A percentile compares a stretch with the other conserved stretches of the same genome.
These are phyloP conservation scores for Cosmia pyralina DNA, from an alignment of 2,888 invertebrate genomes.

Conservation along the genomic window DNA sequence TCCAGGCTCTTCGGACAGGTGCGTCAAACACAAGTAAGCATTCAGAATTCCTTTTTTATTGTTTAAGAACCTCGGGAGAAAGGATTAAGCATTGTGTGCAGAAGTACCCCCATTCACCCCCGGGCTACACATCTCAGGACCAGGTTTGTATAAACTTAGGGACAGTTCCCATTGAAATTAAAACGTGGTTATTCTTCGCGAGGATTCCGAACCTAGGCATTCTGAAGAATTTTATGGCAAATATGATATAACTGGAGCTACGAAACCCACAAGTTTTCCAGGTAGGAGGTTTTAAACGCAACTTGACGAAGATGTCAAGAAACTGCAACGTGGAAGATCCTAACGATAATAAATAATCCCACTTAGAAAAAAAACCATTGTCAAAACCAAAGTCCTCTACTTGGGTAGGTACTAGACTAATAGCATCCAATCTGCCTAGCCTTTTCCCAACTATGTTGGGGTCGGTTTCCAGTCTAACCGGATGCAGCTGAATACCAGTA, in stretches of 20 bases:
- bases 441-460: too few relatives aligned
- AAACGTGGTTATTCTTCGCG: neutral
- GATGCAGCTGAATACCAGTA: too few relatives aligned
- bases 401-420: too few relatives aligned
- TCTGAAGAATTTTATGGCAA: neutral
- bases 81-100: neutral
- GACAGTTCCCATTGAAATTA: neutral
- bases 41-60: neutral
- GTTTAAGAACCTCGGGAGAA: neutral
- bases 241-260: neutral
- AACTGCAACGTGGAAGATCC: neutral
- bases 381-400: neutral
- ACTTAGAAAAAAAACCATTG: neutral
- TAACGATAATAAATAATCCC: neutral
- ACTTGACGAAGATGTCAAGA: neutral
- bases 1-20: conserved; percentile 91
- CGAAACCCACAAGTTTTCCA: neutral
- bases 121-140: neutral
- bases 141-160: neutral
- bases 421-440: too few relatives aligned
- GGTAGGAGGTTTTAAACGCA: neutral
- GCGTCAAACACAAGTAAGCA: conserved; percentile 56
- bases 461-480: too few relatives aligned
- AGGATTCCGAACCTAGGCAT: neutral
- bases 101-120: neutral